Conservation (phyloP, 2,797 vertebrate species). For the Dendrocincla fuliginosa region DNA sequence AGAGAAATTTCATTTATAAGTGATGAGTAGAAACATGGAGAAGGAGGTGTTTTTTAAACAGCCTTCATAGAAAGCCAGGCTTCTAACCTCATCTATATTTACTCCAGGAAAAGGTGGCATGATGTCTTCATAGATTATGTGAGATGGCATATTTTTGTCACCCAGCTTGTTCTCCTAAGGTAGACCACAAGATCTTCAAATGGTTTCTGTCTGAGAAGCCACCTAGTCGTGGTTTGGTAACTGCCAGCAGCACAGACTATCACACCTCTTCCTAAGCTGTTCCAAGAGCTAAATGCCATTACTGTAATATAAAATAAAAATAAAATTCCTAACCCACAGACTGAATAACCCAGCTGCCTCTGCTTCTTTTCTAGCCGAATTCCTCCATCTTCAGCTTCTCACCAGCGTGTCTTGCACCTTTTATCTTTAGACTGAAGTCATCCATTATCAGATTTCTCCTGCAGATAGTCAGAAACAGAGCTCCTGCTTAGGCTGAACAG, state of each 20-base stretch:
- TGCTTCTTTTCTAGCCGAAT: neutral
- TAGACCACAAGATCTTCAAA: slow-evolving; percentile 30
- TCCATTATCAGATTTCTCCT: slow-evolving; percentile 3
- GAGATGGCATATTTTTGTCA: slow-evolving; percentile 33
- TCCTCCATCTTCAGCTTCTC: neutral
- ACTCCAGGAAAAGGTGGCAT: neutral
- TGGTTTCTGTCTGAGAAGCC: slow-evolving; percentile 37
- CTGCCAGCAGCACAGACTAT: slow-evolving; percentile 17
- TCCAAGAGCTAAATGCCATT: slow-evolving; percentile 11
- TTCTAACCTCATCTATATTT: slow-evolving; percentile 28
- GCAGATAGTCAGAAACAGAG: neutral
- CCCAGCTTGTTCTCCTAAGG: neutral
- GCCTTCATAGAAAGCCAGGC: neutral
- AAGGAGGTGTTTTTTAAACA: neutral
- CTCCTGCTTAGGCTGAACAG: neutral
- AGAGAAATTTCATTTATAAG: neutral
- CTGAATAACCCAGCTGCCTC: neutral
- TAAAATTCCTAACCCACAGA: neutral
- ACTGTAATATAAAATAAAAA: slow-evolving; percentile 22
- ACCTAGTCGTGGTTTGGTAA: slow-evolving; percentile 18
- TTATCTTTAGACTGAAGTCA: neutral
- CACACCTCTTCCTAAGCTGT: slow-evolving; percentile 31
- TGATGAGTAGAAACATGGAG: neutral
- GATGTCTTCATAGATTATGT: slow-evolving; percentile 16
- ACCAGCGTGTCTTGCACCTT: neutral